phyloP scores from a whole-genome alignment of 2,888 invertebrate genomes.

The Metallyticus violacea region DNA sequence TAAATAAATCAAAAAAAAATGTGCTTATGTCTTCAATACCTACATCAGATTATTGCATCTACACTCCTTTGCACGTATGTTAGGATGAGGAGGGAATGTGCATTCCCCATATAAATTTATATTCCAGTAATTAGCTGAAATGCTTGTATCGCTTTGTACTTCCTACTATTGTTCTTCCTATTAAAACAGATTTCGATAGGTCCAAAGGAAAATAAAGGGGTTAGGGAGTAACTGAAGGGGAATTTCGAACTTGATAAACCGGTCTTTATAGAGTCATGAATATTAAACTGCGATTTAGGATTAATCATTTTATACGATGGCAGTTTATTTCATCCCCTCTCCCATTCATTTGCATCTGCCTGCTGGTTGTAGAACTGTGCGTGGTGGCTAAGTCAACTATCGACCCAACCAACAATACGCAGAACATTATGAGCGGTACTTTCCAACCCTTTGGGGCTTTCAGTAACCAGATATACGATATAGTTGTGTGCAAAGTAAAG shows the following conservation, averaged over 20 bases:
- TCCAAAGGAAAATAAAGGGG: background rate
- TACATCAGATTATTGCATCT: too few species aligned
- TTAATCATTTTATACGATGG: conserved; percentile 23
- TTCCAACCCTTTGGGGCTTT: background rate
- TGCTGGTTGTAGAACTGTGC: too few species aligned
- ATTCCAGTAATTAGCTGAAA: too few species aligned
- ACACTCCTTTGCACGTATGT: too few species aligned
- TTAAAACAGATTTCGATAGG: background rate
- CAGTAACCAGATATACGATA: background rate
- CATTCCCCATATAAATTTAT: too few species aligned
- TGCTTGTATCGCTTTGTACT: too few species aligned
- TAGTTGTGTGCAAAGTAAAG: background rate
- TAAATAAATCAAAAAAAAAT: too few species aligned
- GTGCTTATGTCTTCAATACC: too few species aligned
- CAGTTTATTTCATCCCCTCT: background rate
- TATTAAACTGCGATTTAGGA: conserved; percentile 22
- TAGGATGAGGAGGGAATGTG: too few species aligned
- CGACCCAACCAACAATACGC: too few species aligned
- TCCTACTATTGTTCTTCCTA: background rate
- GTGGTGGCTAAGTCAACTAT: too few species aligned
- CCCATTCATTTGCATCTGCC: background rate
- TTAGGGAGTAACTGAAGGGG: background rate
- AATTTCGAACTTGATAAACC: conserved; percentile 26
- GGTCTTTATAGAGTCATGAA: conserved; percentile 25
- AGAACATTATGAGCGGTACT: background rate